Percentiles rank a stretch among this genome's conserved stretches.
phyloP scores from a whole-genome alignment of 2,113 vertebrate species.

The Rhineura floridana region DNA sequence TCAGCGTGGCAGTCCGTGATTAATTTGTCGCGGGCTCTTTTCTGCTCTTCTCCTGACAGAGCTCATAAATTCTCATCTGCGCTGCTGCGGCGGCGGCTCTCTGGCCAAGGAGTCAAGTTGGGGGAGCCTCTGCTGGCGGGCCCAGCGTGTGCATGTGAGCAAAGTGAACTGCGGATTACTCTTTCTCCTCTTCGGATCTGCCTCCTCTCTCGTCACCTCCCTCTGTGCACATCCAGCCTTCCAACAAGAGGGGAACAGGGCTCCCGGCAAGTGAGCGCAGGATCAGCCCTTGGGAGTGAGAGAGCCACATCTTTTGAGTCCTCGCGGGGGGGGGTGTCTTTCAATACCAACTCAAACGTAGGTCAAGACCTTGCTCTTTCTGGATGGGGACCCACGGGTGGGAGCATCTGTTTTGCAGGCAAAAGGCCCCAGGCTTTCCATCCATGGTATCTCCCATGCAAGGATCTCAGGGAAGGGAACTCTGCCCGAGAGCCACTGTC shows the following conservation, averaged over 20 bases:
- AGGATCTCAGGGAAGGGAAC: no score
- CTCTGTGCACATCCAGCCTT: background rate
- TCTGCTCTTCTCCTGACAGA: background rate
- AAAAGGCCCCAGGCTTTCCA: no score
- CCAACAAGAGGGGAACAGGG: no score
- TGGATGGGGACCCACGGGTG: background rate
- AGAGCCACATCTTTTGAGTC: no score
- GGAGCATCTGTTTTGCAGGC: no score
- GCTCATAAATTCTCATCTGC: conserved; percentile 1
- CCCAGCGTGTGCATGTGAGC: background rate
- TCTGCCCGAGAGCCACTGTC: background rate
- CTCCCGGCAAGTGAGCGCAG: no score
- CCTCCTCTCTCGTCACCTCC: no score
- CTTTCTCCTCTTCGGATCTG: background rate
- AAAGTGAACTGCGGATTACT: background rate
- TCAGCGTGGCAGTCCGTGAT: background rate
- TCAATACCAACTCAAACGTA: no score
- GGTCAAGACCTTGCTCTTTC: background rate
- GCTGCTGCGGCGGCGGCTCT: background rate
- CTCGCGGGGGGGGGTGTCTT: no score
- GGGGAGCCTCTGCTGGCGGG: background rate
- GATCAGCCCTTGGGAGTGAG: no score
- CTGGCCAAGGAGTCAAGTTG: background rate
- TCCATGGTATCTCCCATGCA: no score
- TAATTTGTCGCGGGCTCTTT: background rate